Base-by-base conservation (phyloP, 2,113 vertebrate species). In the Emydocephalus ijimae region DNA sequence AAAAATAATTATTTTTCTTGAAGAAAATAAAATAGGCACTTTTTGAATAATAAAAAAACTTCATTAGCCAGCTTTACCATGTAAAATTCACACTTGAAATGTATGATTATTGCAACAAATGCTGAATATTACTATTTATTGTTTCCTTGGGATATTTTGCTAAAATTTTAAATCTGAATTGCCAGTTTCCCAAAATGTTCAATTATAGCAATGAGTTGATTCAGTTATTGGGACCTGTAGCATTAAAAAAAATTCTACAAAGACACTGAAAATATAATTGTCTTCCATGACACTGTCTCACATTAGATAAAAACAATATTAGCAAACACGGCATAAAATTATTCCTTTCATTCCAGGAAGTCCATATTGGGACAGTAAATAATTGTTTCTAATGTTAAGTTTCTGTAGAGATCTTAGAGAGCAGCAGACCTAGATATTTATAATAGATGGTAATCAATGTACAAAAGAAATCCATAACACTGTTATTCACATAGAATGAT, bases 81-180 rank as follows among this genome's bases (percentile, higher is more conserved):
- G 52, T 56, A 57, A 59, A 57, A 20, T 10, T 34, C n/a, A 81
- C 15, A 85, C 10, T 15, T 81, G 50, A 29, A 90, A 90, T 81
- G 74, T 81, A 81, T 43, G 4, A 86, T 86, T 26, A 56, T 93
- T 61, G 20, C 94, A 87, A 88, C 93, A 88, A 93, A 24, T 86
- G 43, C 85, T 48, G 93, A 90, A 89, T 85, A 87, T 34, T 55
- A 61, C 11, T 93, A 39, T 88, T 95, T n/a, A 69, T n/a, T 69
- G 14, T 69, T 95, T 93, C 15, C 69, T 81, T 81, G 15, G 64
- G 64, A 69, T 96, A 94, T 90, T 87, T 95, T 93, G 23, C 56
- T 29, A 50, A 85, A 45, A 52, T 64, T 3, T 90, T 94, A 95
- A 91, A 92, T 96, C 43, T 94, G 26, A 88, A 20, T 92, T 92